Evolutionary conservation across 2,797 vertebrate species (phyloP).

Genomic region (Serranus cabrilla): DNA sequence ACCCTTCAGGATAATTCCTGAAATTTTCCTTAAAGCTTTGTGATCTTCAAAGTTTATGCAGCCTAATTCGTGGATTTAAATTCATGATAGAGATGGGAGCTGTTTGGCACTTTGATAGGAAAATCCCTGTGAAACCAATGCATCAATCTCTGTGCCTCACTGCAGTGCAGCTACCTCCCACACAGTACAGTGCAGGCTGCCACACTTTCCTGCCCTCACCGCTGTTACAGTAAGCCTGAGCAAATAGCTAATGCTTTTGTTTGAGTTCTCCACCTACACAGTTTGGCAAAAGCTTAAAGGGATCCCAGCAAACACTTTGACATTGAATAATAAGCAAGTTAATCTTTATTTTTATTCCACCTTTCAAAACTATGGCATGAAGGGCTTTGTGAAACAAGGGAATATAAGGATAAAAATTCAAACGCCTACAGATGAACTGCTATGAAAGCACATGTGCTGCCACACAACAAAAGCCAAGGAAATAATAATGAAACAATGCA

Average conservation of each 20-base stretch:
- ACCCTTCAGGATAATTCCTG: not conserved
- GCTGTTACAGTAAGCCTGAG: conserved; percentile 33
- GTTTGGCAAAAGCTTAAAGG: conserved; percentile 48
- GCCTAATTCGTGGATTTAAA: not conserved
- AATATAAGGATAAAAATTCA: not conserved
- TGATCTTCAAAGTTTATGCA: not conserved
- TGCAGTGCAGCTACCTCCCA: conserved; percentile 17
- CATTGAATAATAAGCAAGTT: conserved; percentile 29
- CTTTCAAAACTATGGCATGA: conserved; percentile 8
- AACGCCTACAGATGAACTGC: not conserved
- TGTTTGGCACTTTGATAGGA: conserved; percentile 8
- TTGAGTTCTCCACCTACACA: conserved; percentile 48
- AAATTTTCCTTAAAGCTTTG: not conserved
- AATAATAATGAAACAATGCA: too few species aligned
- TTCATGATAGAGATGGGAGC: not conserved
- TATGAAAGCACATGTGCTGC: not conserved
- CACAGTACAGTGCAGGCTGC: conserved; percentile 1
- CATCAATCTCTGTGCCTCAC: not conserved
- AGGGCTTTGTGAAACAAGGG: not conserved
- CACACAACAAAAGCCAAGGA: not conserved
- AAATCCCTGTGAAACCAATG: conserved; percentile 13
- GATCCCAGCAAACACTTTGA: conserved; percentile 37
- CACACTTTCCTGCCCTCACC: conserved; percentile 10
- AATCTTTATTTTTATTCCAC: conserved; percentile 32
- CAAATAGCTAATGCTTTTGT: conserved; percentile 56